phyloP scores from a whole-genome alignment of 2,888 invertebrate species.

The Drosophila fulvimacula region DNA sequence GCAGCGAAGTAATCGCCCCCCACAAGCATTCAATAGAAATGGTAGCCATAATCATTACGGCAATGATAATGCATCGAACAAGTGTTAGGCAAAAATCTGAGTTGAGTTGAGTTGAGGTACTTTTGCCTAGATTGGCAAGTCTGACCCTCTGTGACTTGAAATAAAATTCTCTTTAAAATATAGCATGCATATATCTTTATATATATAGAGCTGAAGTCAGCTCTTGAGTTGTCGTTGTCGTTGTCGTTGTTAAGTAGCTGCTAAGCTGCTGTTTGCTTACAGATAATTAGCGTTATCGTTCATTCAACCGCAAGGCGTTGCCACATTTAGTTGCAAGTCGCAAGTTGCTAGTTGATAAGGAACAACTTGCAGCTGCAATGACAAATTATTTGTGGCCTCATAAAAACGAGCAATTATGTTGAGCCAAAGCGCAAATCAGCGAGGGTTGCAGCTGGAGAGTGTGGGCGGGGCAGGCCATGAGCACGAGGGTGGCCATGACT shows the following conservation, averaged over 20 bases:
- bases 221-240: neutral
- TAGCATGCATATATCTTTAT: neutral
- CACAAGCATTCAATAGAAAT: slow-evolving; percentile 1
- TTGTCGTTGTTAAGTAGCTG: slow-evolving; percentile 25
- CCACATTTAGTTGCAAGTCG: slow-evolving; percentile 36
- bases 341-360: slow-evolving; percentile 23
- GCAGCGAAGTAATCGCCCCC: neutral
- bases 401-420: slow-evolving; percentile 63
- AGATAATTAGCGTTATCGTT: slow-evolving; percentile 39
- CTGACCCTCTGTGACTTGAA: neutral
- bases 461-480: neutral
- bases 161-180: neutral
- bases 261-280: slow-evolving; percentile 33
- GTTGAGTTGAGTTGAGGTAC: neutral
- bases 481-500: slow-evolving; percentile 16
- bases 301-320: slow-evolving; percentile 30
- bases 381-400: slow-evolving; percentile 58
- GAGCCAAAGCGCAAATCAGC: slow-evolving; percentile 50
- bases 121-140: neutral
- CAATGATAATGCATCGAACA: neutral
- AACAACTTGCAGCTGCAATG: slow-evolving; percentile 41
- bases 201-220: neutral
- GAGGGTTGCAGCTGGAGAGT: slow-evolving; percentile 3
- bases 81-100: neutral
- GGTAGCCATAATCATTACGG: no score